Evolutionary conservation across 2,113 vertebrate genomes (phyloP).

Genomic region (Geococcyx californianus): DNA sequence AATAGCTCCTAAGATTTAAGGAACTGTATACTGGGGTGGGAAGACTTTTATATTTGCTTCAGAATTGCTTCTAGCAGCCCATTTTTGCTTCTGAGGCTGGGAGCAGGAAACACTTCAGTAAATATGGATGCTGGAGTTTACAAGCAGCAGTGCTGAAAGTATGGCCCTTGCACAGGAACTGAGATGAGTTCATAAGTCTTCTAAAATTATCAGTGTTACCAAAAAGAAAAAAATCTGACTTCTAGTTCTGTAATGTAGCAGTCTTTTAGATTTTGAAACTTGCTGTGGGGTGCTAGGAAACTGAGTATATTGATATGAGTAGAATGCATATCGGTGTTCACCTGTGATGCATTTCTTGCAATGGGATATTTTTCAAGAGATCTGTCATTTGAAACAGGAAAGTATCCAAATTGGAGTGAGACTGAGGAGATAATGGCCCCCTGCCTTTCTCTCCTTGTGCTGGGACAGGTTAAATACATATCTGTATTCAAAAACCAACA

Average conservation of each 20-base stretch:
- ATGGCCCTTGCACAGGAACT: background rate
- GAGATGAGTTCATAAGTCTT: background rate
- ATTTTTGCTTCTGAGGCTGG: background rate
- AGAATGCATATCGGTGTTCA: background rate
- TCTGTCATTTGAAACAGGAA: background rate
- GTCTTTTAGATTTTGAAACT: background rate
- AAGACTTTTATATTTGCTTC: background rate
- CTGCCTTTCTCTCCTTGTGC: background rate
- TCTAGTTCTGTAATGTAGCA: background rate
- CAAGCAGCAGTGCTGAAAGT: background rate
- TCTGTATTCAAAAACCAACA: background rate
- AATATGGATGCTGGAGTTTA: background rate
- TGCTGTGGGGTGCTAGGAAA: background rate
- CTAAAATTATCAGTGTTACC: background rate
- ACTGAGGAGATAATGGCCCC: rapidly evolving
- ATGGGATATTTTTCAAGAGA: background rate
- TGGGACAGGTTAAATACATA: background rate
- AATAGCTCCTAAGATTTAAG: background rate
- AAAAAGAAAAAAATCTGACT: background rate
- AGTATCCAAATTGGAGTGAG: background rate
- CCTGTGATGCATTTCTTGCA: background rate
- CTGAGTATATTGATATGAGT: rapidly evolving
- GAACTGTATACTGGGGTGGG: background rate
- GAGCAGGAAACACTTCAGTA: background rate
- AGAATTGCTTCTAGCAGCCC: background rate